A percentile compares a stretch with the other conserved stretches of the same genome.
Conservation (phyloP, 2,888 invertebrate genomes). For the Trichogramma dendrolimi region DNA sequence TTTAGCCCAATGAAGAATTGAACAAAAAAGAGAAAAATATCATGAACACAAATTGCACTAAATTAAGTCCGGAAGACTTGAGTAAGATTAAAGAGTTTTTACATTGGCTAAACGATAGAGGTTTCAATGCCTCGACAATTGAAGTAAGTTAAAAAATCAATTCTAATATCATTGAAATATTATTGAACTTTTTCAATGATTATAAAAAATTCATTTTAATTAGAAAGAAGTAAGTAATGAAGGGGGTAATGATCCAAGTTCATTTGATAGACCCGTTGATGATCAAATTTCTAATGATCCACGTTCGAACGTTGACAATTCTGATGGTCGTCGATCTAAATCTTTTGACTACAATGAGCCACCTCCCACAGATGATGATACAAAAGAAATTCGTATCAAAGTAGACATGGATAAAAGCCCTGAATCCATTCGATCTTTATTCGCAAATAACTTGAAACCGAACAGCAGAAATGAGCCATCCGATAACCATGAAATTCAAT, state of each 20-base stretch:
- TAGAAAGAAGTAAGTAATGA: neutral
- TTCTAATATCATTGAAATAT: too few relatives aligned
- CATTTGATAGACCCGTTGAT: too few relatives aligned
- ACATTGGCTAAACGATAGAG: too few relatives aligned
- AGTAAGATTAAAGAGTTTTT: neutral
- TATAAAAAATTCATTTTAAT: neutral
- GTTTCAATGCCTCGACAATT: too few relatives aligned
- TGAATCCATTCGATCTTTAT: constrained; percentile 15
- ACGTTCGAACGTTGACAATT: too few relatives aligned
- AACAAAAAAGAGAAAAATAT: neutral
- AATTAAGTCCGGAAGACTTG: neutral
- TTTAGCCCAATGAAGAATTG: too few relatives aligned
- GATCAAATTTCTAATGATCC: too few relatives aligned
- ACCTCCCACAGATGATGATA: neutral
- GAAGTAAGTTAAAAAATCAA: too few relatives aligned
- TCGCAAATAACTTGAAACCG: constrained; percentile 4
- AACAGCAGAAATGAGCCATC: neutral
- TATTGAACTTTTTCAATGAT: too few relatives aligned
- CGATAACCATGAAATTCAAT: constrained; percentile 9
- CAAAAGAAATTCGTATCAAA: constrained; percentile 17
- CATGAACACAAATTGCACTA: neutral
- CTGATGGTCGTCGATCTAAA: too few relatives aligned
- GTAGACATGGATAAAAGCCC: constrained; percentile 26
- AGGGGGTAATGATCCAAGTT: neutral
- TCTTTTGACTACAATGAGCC: too few relatives aligned